Evolutionary conservation across 2,113 vertebrate genomes (phyloP), one percentile per base, ranked within the genome.

Genomic region (Pedionomus torquatus): DNA sequence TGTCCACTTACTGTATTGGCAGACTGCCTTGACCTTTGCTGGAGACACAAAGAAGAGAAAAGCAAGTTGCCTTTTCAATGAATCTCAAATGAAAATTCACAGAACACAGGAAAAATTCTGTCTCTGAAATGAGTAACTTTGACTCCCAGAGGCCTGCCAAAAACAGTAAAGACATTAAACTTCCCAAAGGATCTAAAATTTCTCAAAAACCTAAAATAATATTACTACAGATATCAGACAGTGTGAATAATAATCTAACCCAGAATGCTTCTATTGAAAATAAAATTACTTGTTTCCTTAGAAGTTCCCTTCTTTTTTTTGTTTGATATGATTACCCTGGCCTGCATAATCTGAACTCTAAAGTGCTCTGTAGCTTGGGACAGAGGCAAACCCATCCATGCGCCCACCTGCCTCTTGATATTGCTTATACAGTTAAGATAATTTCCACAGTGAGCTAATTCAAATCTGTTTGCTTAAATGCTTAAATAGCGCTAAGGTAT

Each of bases 21-120:
- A 78, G 44, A 18, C 33, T 93, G 83, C 89, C 83, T 77, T 61
- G 83, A 89, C 43, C 85, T 95, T 94, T 90, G 37, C 39, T 71
- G 57, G 31, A 89, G 89, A 89, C 84, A 72, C 28, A 61, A 88
- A 35, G 8, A 66, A 49, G 80, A 83, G 58, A 81, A 86, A 61
- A 85, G 30, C 58, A 58, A 82, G 52, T 78, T 94, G 69, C 77
- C 41, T 58, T 89, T 89, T 95, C 65, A 95, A 33, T 84, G 51
- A 75, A 37, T 48, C 60, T 87, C 37, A 76, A 41, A 43, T 10
- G 75, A 60, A 89, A 94, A 91, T 89, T 75, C 68, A 75, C 39
- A 58, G 64, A 87, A 51, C 69, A 78, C 65, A 76, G 74, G 57
- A 69, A 91, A 94, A 82, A 33, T 18, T 41, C 74, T 66, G 35